Conservation (phyloP, 2,113 vertebrate genomes). For the Mesocricetus auratus region DNA sequence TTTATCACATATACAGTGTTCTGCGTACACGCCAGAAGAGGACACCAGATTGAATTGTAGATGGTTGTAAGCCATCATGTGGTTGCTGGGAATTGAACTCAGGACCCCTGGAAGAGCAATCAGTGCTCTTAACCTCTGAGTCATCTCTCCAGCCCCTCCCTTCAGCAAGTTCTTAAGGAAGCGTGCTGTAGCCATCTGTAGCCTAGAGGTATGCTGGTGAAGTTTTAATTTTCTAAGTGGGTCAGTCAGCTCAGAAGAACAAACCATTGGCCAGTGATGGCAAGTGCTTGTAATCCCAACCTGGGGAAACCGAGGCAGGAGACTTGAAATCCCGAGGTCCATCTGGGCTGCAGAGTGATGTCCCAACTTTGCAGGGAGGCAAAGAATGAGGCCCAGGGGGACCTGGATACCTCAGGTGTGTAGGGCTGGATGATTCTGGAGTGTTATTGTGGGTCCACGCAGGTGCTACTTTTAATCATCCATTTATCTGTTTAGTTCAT, state of each 20-base stretch:
- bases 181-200: neutral
- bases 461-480: neutral
- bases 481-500: neutral
- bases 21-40: too few relatives aligned
- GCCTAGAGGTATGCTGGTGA: neutral
- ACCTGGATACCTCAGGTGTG: neutral
- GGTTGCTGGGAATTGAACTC: too few relatives aligned
- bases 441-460: neutral
- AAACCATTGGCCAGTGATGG: neutral
- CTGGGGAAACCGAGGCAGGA: neutral
- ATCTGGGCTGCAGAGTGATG: neutral
- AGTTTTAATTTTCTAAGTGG: conserved; percentile 29
- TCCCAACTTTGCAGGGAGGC: neutral
- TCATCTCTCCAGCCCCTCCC: too few relatives aligned
- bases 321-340: neutral
- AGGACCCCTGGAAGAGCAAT: too few relatives aligned
- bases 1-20: too few relatives aligned
- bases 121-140: too few relatives aligned
- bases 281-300: neutral
- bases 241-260: neutral
- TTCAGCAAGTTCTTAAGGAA: neutral
- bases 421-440: neutral
- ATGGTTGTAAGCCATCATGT: too few relatives aligned
- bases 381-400: neutral
- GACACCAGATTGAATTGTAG: too few relatives aligned